Base-by-base conservation (phyloP, 2,888 invertebrate species). In the Apeira syringaria region DNA sequence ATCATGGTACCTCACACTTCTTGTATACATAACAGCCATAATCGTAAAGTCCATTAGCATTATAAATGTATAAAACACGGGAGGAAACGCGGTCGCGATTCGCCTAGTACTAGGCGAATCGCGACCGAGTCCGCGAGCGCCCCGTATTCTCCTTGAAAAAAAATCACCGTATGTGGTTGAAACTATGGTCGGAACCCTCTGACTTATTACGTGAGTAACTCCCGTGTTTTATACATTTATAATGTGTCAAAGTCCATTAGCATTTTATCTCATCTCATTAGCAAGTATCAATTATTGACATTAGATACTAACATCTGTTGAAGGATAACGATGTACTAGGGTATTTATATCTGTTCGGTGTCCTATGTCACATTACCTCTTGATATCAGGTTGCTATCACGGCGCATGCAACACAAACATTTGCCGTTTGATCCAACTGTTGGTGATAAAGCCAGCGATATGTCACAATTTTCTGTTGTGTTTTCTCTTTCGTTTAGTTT, bases 401-500 rank as follows among this genome's bases (percentile, higher is more conserved):
- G 32, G 17, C 24, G 8, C 44, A 38, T 26, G 28, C 13, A 29
- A 7, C 10, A 43, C 33, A 38, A 38, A 38, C 38, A 44, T 44
- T 44, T 44, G 44, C 38, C 33, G 38, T 34, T 29, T 38, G 33
- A 44, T 38, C 44, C 33, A 7, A 31, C 15, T 32, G 36, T 15
- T 36, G 20, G 27, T 43, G 28, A 43, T 43, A 37, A 37, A 28
- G 37, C 28, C 43, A 15, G 32, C 37, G 32, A 28, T 36, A 36
- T 42, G 20, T 20, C 20, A 18, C 15, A 7, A 33, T 40, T 10
- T 9, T 13, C 22, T 43, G 22, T 32, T 36, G 22, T 34, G 35
- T 31, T 26, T 4, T 28, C 5, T 24, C 13, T 15, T 11, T 8
- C 1, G 12, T 12, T 7, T 5, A 3, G 5, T 5, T 6, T 13